Evolutionary conservation across 1,140 invertebrate genomes (phyloP).

Genomic region (Parapsyche elsis): DNA sequence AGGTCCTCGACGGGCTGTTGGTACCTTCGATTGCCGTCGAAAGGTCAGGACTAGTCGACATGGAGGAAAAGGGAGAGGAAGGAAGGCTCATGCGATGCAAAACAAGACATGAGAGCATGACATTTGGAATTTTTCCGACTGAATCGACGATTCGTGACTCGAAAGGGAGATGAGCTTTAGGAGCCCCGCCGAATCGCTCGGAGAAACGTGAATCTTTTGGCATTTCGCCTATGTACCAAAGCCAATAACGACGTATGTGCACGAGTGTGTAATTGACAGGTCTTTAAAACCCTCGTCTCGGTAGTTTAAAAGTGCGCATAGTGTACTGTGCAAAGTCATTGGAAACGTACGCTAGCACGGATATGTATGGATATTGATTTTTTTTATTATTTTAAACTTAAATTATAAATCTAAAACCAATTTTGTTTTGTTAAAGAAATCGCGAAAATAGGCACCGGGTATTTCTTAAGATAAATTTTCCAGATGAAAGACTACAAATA

Average conservation of each 20-base stretch:
- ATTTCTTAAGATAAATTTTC: too few relatives aligned
- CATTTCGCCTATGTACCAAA: slow-evolving; percentile 14
- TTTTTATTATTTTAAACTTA: too few relatives aligned
- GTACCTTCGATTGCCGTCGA: neutral
- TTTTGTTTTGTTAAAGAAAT: too few relatives aligned
- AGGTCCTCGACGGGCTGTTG: neutral
- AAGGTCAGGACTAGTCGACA: slow-evolving; percentile 12
- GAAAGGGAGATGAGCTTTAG: slow-evolving; percentile 38
- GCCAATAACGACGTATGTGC: slow-evolving; percentile 5
- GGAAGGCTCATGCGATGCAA: slow-evolving; percentile 32
- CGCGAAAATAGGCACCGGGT: too few relatives aligned
- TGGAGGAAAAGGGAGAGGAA: neutral
- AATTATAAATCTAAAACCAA: too few relatives aligned
- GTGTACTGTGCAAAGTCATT: too few relatives aligned
- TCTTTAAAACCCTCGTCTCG: too few relatives aligned
- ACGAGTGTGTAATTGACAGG: neutral
- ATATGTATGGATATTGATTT: too few relatives aligned
- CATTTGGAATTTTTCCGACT: slow-evolving; percentile 43
- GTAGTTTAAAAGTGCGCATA: too few relatives aligned
- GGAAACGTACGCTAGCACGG: too few relatives aligned
- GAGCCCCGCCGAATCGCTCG: neutral
- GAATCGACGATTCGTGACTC: slow-evolving; percentile 42
- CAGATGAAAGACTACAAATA: too few relatives aligned
- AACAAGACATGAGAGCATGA: slow-evolving; percentile 34
- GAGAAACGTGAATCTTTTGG: slow-evolving; percentile 11